Evolutionary conservation across 2,888 invertebrate genomes (phyloP).

Genomic region (Hirtodrosophila alboralis): DNA sequence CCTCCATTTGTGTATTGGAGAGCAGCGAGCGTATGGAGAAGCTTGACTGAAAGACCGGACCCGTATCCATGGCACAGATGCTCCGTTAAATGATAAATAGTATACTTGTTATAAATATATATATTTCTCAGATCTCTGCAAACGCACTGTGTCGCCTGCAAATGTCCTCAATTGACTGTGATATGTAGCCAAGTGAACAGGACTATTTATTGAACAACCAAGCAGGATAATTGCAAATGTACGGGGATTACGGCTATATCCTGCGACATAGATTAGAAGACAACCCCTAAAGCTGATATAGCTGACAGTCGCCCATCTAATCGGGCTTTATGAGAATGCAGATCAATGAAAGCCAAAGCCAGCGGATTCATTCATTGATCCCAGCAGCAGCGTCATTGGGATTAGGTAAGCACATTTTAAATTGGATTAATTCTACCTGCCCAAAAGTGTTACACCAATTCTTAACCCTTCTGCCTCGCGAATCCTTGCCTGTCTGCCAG

Average conservation of each 20-base stretch:
- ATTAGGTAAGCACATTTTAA: slow-evolving; percentile 47
- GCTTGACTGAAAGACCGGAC: slow-evolving; percentile 69
- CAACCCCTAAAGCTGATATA: slow-evolving; percentile 3
- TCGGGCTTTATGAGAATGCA: slow-evolving; percentile 34
- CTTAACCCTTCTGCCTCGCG: not conserved
- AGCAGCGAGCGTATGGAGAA: slow-evolving; percentile 76
- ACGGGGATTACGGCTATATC: slow-evolving; percentile 46
- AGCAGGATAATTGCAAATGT: not conserved
- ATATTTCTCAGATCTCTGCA: too few species aligned
- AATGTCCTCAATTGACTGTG: slow-evolving; percentile 38
- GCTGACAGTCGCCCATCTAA: slow-evolving; percentile 10
- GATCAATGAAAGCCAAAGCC: slow-evolving; percentile 72
- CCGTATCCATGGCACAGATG: slow-evolving; percentile 78
- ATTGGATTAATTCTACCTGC: slow-evolving; percentile 68
- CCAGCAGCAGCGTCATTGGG: slow-evolving; percentile 29
- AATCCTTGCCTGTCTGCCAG: slow-evolving; percentile 5
- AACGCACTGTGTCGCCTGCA: slow-evolving; percentile 6
- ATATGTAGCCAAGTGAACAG: too few species aligned
- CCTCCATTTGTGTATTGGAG: slow-evolving; percentile 20
- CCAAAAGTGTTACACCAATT: not conserved
- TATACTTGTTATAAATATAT: not conserved
- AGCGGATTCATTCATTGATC: slow-evolving; percentile 70
- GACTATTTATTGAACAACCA: slow-evolving; percentile 33
- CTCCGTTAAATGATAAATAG: too few species aligned
- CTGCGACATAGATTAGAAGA: slow-evolving; percentile 42